Base-by-base conservation (phyloP, 1,140 invertebrate species). In the Zaprionus gabonicus region DNA sequence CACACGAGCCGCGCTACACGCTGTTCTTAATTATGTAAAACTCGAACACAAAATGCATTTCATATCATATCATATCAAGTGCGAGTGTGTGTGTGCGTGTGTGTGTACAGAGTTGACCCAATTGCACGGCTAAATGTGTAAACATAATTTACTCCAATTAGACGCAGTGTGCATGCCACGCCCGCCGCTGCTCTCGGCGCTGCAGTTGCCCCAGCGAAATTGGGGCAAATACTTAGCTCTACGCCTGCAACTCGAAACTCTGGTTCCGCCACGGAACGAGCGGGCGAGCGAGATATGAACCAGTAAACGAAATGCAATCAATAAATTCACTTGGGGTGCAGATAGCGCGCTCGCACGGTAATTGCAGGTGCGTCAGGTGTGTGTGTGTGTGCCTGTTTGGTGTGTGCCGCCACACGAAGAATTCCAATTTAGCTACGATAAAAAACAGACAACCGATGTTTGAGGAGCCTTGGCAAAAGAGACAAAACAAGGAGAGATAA, bases 81-180 rank as follows among this genome's bases (percentile, higher is more conserved):
- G 53, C 2, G 27, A 17, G 49, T 25, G 20, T 23, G 2, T 23
- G 46, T 23, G 12, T 36, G 34, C 10, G 34, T 41, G 49, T 51
- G 49, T 53, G 49, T 34, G 56, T n/a, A 49, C 59, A 53, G 17
- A 55, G 36, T 28, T 87, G 85, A 88, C 84, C 84, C 73, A 84
- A 84, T 88, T 88, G 84, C 85, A 76, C 69, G 69, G 71, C 71
- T 82, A 75, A 88, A 88, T 90, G 85, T 90, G 85, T 88, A 88
- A 90, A 88, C 85, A 88, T 84, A 81, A 88, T 88, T 90, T 81
- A 88, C 74, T 88, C 78, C 85, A 88, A 88, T 88, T 88, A 88
- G 75, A 88, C 77, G 28, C 69, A 36, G 46, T 71, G 73, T 34
- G 57, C 58, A 31, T 56, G 34, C 31, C 59, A 76, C 69, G 59